phyloP scores from a whole-genome alignment of 2,888 invertebrate species.

The Philaethria dido region DNA sequence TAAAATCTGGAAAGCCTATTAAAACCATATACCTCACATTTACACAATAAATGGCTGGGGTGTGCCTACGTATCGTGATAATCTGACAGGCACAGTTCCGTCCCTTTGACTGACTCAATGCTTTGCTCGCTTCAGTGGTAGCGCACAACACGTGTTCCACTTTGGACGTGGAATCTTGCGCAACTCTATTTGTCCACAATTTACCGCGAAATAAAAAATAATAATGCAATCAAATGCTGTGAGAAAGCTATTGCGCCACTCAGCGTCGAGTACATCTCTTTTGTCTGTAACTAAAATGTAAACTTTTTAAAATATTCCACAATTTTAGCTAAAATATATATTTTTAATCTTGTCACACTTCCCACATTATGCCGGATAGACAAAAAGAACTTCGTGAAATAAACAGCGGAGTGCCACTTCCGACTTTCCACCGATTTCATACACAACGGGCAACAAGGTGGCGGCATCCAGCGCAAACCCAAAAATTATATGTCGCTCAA shows the following conservation, averaged over 20 bases:
- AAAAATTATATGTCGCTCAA: too few species aligned
- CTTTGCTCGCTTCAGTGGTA: slow-evolving; percentile 67
- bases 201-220: slow-evolving; percentile 20
- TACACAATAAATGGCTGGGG: slow-evolving; percentile 60
- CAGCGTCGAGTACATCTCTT: not conserved
- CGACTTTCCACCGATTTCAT: too few species aligned
- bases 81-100: slow-evolving; percentile 76
- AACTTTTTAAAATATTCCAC: not conserved
- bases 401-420: too few species aligned
- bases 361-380: too few species aligned
- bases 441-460: too few species aligned
- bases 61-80: slow-evolving; percentile 75
- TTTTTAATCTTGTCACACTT: too few species aligned
- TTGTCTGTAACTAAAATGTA: not conserved
- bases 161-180: slow-evolving; percentile 65
- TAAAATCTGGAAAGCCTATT: not conserved
- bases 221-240: slow-evolving; percentile 1
- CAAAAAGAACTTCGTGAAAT: too few species aligned
- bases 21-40: not conserved
- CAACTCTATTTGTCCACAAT: slow-evolving; percentile 52
- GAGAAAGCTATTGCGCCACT: not conserved
- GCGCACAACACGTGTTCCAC: slow-evolving; percentile 53
- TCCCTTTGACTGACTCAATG: slow-evolving; percentile 67
- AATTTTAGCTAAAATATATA: too few species aligned
- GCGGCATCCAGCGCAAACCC: too few species aligned